Evolutionary conservation across 2,113 vertebrate species (phyloP).

Genomic region (Amphiprion percula): DNA sequence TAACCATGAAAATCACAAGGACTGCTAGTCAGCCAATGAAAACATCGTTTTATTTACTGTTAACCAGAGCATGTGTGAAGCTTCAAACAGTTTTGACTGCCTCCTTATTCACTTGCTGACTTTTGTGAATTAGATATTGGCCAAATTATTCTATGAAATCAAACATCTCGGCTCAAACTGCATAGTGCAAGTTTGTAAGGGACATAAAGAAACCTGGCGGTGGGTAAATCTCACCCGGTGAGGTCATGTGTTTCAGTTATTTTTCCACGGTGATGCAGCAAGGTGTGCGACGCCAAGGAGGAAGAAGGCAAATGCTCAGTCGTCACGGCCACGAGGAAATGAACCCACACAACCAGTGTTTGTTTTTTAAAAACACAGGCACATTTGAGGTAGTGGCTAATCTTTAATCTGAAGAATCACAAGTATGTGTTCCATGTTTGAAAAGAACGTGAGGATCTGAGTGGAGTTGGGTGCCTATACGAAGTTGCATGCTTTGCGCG

Average conservation of each 20-base stretch:
- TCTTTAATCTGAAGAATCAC: slow-evolving; percentile 64
- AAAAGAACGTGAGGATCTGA: slow-evolving; percentile 35
- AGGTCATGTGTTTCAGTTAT: slow-evolving; percentile 21
- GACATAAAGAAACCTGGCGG: neutral
- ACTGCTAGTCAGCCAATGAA: neutral
- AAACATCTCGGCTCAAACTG: neutral
- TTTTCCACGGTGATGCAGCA: slow-evolving; percentile 35
- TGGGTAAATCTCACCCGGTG: neutral
- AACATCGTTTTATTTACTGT: neutral
- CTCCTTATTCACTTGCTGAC: neutral
- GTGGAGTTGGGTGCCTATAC: slow-evolving; percentile 50
- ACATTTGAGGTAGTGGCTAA: slow-evolving; percentile 53
- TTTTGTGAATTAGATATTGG: neutral
- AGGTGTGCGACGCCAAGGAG: slow-evolving; percentile 41
- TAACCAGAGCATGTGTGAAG: neutral
- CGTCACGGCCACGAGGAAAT: slow-evolving; percentile 40
- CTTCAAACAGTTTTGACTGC: neutral
- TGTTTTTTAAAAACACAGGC: slow-evolving; percentile 40
- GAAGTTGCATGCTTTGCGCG: slow-evolving; percentile 67
- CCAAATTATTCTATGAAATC: neutral
- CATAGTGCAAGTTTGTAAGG: neutral
- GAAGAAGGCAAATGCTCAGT: slow-evolving; percentile 23
- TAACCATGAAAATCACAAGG: neutral
- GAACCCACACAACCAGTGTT: slow-evolving; percentile 50
- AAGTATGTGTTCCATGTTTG: slow-evolving; percentile 50